Conservation (phyloP, 1,140 invertebrate species). For the Saccostrea echinata region DNA sequence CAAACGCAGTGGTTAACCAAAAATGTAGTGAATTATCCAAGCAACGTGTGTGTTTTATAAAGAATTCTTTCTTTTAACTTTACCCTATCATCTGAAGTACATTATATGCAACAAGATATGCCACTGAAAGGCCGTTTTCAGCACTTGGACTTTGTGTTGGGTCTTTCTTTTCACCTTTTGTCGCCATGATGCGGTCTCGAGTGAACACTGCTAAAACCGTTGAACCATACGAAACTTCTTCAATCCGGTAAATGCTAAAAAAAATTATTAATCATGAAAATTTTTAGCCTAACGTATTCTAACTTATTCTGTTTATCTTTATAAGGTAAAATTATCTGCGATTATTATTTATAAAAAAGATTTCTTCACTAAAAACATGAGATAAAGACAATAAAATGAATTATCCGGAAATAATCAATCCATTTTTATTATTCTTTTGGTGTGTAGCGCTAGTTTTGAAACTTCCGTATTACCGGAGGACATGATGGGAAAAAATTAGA, state of each 20-base stretch:
- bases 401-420: neutral
- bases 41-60: neutral
- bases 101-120: conserved; percentile 65
- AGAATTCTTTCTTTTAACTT: neutral
- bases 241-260: neutral
- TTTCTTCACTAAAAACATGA: neutral
- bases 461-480: conserved; percentile 12
- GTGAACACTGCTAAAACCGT: neutral
- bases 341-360: neutral
- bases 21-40: too few species aligned
- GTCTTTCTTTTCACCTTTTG: conserved; percentile 9
- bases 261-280: neutral
- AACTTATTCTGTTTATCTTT: neutral
- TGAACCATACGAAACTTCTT: neutral
- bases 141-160: conserved; percentile 35
- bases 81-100: conserved; percentile 22
- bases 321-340: neutral
- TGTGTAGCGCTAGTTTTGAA: neutral
- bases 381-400: neutral
- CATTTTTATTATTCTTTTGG: conserved; percentile 46
- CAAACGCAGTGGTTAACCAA: too few species aligned
- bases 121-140: conserved; percentile 52
- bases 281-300: neutral
- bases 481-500: conserved; percentile 4
- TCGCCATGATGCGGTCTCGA: conserved; percentile 1